phyloP scores from a whole-genome alignment of 2,888 invertebrate genomes.

The Amiota minor region DNA sequence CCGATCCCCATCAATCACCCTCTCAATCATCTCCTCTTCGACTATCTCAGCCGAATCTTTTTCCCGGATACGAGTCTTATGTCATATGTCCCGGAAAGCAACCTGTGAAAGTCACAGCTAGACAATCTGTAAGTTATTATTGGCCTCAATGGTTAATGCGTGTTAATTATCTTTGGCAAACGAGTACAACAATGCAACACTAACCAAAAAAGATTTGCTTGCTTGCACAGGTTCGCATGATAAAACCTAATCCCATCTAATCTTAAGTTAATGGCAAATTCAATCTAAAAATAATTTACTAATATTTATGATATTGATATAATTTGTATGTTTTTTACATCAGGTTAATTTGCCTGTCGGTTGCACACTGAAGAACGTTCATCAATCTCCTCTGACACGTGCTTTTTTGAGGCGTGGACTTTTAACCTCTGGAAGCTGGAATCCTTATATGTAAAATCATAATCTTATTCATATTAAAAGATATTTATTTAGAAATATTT shows the following conservation, averaged over 20 bases:
- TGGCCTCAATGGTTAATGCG: conserved; percentile 52
- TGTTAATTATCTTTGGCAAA: conserved; percentile 47
- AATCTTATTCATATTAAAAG: conserved; percentile 28
- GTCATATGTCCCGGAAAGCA: conserved; percentile 70
- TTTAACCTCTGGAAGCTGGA: conserved; percentile 57
- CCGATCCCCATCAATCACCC: conserved; percentile 3
- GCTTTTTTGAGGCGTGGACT: conserved; percentile 54
- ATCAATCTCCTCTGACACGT: conserved; percentile 46
- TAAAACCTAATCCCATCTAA: not conserved
- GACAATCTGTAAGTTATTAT: conserved; percentile 70
- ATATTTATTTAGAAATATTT: conserved; percentile 4
- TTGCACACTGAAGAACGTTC: conserved; percentile 71
- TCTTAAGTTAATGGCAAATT: no score
- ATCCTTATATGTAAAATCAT: conserved; percentile 37
- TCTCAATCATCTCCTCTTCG: conserved; percentile 31
- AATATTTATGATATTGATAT: not conserved
- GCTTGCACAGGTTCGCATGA: conserved; percentile 6
- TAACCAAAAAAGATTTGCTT: not conserved
- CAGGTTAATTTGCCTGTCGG: conserved; percentile 70
- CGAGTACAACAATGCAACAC: conserved; percentile 32
- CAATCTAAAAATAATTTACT: not conserved
- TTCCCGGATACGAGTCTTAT: conserved; percentile 68
- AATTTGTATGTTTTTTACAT: conserved; percentile 30
- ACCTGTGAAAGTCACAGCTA: conserved; percentile 68
- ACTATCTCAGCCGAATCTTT: conserved; percentile 43